A percentile compares a stretch with the other conserved stretches of the same genome.
These are phyloP conservation scores for Lophotriccus pileatus DNA, from an alignment of 2,797 vertebrate genomes.

Conservation along the genomic window DNA sequence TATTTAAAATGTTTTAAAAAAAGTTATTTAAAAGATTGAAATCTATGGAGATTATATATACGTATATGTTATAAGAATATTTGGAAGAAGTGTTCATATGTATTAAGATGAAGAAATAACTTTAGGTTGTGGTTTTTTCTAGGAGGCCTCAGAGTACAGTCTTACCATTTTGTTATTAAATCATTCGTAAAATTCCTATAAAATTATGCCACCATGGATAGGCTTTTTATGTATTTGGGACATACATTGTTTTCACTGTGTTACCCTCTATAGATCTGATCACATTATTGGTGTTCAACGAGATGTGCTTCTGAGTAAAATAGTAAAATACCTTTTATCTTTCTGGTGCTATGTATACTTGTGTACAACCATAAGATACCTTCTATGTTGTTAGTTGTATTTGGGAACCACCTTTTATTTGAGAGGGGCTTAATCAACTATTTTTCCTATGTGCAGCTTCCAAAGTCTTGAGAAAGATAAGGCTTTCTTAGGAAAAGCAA, in stretches of 20 bases:
- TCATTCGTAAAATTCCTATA: background rate
- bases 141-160: background rate
- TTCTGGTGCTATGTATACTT: background rate
- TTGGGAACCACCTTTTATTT: background rate
- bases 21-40: background rate
- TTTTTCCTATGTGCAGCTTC: background rate
- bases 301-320: background rate
- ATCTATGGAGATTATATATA: background rate
- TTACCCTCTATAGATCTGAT: background rate
- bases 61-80: background rate
- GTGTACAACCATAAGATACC: background rate
- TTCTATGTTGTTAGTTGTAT: background rate
- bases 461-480: background rate
- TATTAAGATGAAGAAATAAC: background rate
- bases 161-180: background rate
- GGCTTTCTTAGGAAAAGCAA: background rate
- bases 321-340: background rate
- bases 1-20: background rate
- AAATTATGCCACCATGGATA: background rate
- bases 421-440: background rate
- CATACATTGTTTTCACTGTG: background rate
- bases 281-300: background rate
- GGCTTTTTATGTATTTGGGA: background rate
- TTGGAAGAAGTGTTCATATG: background rate
- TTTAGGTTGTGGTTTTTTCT: background rate